Conservation (phyloP, 2,888 invertebrate genomes). For the Lasioglossum oenotherae region DNA sequence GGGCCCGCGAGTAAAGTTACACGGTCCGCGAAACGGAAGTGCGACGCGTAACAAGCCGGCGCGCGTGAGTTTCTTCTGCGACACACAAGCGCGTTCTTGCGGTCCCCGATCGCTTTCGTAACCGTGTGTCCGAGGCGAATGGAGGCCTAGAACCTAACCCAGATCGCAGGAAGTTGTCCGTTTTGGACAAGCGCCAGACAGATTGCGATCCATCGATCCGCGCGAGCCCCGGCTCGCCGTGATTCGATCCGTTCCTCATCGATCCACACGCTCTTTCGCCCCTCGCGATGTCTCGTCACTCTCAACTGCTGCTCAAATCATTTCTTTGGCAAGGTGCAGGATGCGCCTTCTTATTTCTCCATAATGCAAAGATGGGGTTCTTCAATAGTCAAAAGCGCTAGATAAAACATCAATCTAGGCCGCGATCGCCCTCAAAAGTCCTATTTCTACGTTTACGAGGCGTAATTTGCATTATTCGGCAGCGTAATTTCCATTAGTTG, state of each 20-base stretch:
- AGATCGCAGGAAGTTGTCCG: slow-evolving; percentile 66
- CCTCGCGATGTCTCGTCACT: not conserved
- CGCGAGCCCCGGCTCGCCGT: not conserved
- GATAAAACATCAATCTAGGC: too few relatives aligned
- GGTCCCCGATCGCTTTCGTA: slow-evolving; percentile 60
- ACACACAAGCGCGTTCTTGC: slow-evolving; percentile 43
- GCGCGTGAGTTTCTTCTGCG: slow-evolving; percentile 51
- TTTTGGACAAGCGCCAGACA: slow-evolving; percentile 40
- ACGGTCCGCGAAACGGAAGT: slow-evolving; percentile 67
- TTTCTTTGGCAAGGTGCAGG: not conserved
- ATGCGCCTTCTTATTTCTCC: too few relatives aligned
- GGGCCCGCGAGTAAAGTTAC: slow-evolving; percentile 24
- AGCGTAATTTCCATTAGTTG: too few relatives aligned
- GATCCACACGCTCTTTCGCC: not conserved
- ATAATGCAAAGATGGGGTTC: too few relatives aligned
- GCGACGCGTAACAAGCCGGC: slow-evolving; percentile 56
- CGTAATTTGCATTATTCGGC: too few relatives aligned
- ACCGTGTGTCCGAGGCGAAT: slow-evolving; percentile 47
- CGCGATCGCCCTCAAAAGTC: too few relatives aligned
- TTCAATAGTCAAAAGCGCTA: too few relatives aligned
- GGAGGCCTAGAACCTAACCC: slow-evolving; percentile 69
- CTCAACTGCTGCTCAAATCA: not conserved
- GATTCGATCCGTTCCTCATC: not conserved
- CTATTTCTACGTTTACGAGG: too few relatives aligned
- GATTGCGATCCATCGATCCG: slow-evolving; percentile 49